phyloP scores from a whole-genome alignment of 2,888 invertebrate species.

The Athalia circularis region DNA sequence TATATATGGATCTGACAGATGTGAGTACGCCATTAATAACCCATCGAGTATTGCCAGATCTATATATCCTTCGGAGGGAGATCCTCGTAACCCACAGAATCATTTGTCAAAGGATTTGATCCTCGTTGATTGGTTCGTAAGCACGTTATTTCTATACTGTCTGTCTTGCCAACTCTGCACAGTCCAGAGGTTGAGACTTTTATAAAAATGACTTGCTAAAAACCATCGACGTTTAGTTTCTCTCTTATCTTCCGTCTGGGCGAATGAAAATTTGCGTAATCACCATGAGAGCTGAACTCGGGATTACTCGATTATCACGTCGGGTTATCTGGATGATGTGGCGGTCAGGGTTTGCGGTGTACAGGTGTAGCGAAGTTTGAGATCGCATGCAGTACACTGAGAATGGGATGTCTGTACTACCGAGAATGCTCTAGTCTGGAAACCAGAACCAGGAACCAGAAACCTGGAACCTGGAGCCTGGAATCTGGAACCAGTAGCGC shows the following conservation, averaged over 20 bases:
- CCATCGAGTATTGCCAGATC: slow-evolving; percentile 52
- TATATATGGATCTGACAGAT: slow-evolving; percentile 13
- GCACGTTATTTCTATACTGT: slow-evolving; percentile 48
- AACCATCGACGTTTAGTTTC: no score
- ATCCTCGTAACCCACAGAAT: slow-evolving; percentile 52
- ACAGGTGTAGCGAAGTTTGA: not conserved
- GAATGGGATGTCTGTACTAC: not conserved
- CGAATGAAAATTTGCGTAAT: no score
- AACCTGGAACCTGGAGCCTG: slow-evolving; percentile 59
- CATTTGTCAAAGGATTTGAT: slow-evolving; percentile 63
- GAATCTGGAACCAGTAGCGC: slow-evolving; percentile 67
- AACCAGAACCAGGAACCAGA: slow-evolving; percentile 48
- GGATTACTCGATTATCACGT: not conserved
- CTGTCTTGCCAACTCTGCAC: not conserved
- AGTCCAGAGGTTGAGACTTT: not conserved
- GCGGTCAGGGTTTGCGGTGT: no score
- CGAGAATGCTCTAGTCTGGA: slow-evolving; percentile 53
- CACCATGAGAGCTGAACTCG: not conserved
- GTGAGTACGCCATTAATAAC: slow-evolving; percentile 61
- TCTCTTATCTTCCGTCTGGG: no score
- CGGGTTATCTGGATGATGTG: not conserved
- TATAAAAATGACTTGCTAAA: no score
- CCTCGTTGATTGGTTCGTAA: slow-evolving; percentile 60
- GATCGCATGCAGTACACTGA: not conserved
- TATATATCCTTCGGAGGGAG: slow-evolving; percentile 48